Evolutionary conservation across 1,140 invertebrate genomes (phyloP).

Genomic region (Drosophila elegans): DNA sequence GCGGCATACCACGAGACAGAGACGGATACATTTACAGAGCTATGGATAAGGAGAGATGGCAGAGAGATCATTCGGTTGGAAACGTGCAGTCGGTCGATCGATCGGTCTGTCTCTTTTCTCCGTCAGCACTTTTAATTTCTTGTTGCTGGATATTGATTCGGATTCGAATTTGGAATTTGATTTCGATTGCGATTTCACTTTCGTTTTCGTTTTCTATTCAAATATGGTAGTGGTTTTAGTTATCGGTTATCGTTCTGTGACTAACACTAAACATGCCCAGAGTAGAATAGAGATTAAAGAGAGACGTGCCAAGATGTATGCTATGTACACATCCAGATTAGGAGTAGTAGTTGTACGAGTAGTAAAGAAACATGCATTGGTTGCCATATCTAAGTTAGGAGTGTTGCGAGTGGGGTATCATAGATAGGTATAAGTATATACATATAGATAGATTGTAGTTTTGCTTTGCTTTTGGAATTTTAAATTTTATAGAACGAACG

Average conservation of each 20-base stretch:
- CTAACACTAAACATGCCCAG: conserved; percentile 65
- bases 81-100: conserved; percentile 38
- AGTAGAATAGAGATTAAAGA: conserved; percentile 45
- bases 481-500: conserved; percentile 63
- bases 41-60: conserved; percentile 9
- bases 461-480: conserved; percentile 74
- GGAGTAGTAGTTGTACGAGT: conserved; percentile 33
- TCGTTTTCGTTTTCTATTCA: not conserved
- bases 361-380: conserved; percentile 69
- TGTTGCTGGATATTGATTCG: not conserved
- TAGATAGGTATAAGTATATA: conserved; percentile 56
- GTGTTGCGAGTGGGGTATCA: conserved; percentile 43
- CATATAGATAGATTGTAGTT: conserved; percentile 52
- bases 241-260: conserved; percentile 42
- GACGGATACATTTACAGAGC: conserved; percentile 31
- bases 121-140: conserved; percentile 10
- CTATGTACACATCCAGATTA: conserved; percentile 45
- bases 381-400: conserved; percentile 50
- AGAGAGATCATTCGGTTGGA: conserved; percentile 4
- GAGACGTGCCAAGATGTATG: conserved; percentile 52
- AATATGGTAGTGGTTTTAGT: not conserved
- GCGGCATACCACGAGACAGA: conserved; percentile 41
- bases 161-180: too few relatives aligned
- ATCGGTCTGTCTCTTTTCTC: conserved; percentile 26
- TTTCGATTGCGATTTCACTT: not conserved